phyloP scores from a whole-genome alignment of 1,140 invertebrate genomes.

The Theocolax elegans region DNA sequence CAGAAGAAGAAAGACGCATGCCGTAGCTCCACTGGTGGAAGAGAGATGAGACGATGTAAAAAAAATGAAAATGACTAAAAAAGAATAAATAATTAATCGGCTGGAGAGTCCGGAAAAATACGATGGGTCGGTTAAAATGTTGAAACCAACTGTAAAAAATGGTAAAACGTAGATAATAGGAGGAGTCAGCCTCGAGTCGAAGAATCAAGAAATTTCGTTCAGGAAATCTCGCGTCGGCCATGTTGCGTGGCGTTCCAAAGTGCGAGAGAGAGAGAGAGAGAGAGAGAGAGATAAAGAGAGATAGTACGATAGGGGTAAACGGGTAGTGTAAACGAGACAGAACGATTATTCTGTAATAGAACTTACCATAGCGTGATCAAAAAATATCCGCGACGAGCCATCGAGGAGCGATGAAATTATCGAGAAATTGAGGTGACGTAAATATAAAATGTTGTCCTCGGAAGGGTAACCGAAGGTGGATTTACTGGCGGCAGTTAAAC shows the following conservation, averaged over 20 bases:
- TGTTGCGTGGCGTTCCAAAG: constrained; percentile 62
- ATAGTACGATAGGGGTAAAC: constrained; percentile 29
- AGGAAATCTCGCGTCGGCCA: constrained; percentile 70
- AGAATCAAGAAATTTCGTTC: too few species aligned
- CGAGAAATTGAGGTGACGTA: too few species aligned
- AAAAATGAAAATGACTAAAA: neutral
- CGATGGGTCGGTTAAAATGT: too few species aligned
- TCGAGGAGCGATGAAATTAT: constrained; percentile 45
- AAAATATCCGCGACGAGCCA: constrained; percentile 66
- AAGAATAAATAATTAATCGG: neutral
- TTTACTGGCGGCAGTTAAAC: too few species aligned
- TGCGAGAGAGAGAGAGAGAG: constrained; percentile 11
- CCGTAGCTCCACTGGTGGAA: neutral
- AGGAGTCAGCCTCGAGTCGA: too few species aligned
- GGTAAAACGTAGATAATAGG: too few species aligned
- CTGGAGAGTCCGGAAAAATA: neutral
- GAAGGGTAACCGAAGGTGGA: too few species aligned
- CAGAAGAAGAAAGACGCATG: neutral
- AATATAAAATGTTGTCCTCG: too few species aligned
- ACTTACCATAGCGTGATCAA: constrained; percentile 75
- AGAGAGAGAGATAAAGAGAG: neutral
- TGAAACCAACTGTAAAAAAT: too few species aligned
- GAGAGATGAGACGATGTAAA: neutral
- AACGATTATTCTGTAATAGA: neutral
- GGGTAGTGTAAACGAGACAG: too few species aligned